Evolutionary conservation across 2,888 invertebrate genomes (phyloP), one percentile per base, ranked within the genome.

Genomic region (Eustalomyia histrio): DNA sequence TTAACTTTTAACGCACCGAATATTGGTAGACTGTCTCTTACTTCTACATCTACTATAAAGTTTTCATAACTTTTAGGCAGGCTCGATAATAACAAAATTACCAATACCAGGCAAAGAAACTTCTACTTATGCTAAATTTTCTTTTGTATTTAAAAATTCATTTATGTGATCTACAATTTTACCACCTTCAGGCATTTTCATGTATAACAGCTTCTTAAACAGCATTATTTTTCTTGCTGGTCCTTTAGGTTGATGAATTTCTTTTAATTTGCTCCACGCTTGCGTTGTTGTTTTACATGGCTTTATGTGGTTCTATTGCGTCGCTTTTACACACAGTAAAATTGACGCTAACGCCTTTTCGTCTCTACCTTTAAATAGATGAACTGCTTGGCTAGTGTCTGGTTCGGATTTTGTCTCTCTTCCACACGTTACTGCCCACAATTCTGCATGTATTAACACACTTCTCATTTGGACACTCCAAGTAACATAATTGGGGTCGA

Each of bases 221-320:
- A 84, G 61, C 33, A 76, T 58, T 10, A 83, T 68, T 21, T 83
- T 83, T 33, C 79, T 57, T 9, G 83, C 79, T 8, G 83, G 83
- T n/a, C 76, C 82, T 35, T 14, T 21, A 9, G 83, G 79, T 53
- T 79, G 79, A 53, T 82, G 69, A 0, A 83, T 60, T 29, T 78
- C 79, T 21, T 80, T 58, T 1, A 83, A 16, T 29, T 73, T 81
- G 9, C 68, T 52, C 80, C 79, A 83, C 12, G 79, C 79, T 7
- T 24, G 50, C 14, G 52, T 60, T 10, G 81, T 67, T 0, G 78
- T 76, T 52, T 29, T 33, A n/a, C 78, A 83, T n/a, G 74, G 12
- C 16, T 75, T 82, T 6, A 79, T 55, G 47, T 83, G 72, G 17
- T 75, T 75, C n/a, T 83, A 7, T 47, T 83, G 81, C 4, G 82